Percentiles rank a stretch among this genome's conserved stretches.
phyloP scores from a whole-genome alignment of 1,140 invertebrate species.

The Atta texana region DNA sequence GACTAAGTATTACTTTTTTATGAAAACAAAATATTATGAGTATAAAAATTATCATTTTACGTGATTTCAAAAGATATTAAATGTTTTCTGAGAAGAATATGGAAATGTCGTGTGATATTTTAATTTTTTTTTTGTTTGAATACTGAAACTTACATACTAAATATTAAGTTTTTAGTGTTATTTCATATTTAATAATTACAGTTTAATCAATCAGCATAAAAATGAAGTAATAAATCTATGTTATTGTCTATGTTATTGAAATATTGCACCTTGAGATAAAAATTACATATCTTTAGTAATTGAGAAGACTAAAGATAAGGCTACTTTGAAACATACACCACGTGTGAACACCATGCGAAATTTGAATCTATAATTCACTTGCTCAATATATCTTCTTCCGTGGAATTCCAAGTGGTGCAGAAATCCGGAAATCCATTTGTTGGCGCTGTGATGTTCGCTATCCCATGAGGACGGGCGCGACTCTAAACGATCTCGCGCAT shows the following conservation, averaged over 20 bases:
- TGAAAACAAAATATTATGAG: too few species aligned
- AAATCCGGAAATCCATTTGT: constrained; percentile 34
- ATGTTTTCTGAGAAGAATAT: too few species aligned
- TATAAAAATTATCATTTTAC: too few species aligned
- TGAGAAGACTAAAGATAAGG: not conserved
- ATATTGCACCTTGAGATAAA: not conserved
- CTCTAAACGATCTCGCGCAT: constrained; percentile 66
- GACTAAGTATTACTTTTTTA: too few species aligned
- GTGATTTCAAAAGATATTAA: too few species aligned
- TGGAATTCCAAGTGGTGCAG: constrained; percentile 4
- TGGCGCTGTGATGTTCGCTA: not conserved
- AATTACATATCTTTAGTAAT: not conserved
- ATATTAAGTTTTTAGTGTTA: too few species aligned
- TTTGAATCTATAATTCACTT: not conserved
- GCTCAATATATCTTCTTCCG: not conserved
- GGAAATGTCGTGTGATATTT: too few species aligned
- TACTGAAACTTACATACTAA: too few species aligned
- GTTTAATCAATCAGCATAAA: too few species aligned
- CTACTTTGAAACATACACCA: not conserved
- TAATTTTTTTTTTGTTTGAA: too few species aligned
- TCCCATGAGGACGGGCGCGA: constrained; percentile 48
- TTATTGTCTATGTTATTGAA: not conserved
- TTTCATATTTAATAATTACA: too few species aligned
- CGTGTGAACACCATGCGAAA: not conserved
- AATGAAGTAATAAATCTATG: too few species aligned